phyloP scores from a whole-genome alignment of 2,797 vertebrate species.

The Pristis pectinata region DNA sequence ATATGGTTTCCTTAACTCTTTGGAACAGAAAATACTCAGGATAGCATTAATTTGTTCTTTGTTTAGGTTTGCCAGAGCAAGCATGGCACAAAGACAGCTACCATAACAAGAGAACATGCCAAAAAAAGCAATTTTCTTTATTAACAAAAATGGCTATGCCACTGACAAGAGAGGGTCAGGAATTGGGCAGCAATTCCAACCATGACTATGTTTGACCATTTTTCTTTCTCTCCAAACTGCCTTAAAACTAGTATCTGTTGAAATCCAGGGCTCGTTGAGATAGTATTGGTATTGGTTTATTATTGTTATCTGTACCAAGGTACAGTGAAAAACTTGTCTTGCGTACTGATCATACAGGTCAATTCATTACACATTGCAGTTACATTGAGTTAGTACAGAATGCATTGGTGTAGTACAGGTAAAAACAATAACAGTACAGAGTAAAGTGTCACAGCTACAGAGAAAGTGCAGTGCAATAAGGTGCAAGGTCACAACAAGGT shows the following conservation, averaged over 20 bases:
- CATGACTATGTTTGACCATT: neutral
- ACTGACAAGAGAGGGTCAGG: neutral
- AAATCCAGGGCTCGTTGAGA: neutral
- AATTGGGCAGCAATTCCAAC: neutral
- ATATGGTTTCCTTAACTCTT: neutral
- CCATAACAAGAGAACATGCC: neutral
- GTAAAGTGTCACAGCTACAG: no score
- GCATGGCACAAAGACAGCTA: neutral
- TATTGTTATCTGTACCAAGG: no score
- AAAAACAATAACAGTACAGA: no score
- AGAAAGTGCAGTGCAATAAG: no score
- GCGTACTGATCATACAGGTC: no score
- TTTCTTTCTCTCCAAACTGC: neutral
- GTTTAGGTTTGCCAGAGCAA: neutral
- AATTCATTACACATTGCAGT: no score
- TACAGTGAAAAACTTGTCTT: no score
- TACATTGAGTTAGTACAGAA: no score
- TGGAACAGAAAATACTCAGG: constrained; percentile 1
- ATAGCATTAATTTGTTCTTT: neutral
- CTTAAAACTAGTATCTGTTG: neutral
- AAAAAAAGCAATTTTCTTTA: neutral
- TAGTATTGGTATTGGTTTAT: no score
- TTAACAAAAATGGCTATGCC: neutral
- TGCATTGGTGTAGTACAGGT: no score
- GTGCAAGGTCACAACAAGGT: no score